A percentile compares a stretch with the other conserved stretches of the same genome.
Evolutionary conservation across 2,113 vertebrate genomes (phyloP).

Genomic region (Hassar affinis): DNA sequence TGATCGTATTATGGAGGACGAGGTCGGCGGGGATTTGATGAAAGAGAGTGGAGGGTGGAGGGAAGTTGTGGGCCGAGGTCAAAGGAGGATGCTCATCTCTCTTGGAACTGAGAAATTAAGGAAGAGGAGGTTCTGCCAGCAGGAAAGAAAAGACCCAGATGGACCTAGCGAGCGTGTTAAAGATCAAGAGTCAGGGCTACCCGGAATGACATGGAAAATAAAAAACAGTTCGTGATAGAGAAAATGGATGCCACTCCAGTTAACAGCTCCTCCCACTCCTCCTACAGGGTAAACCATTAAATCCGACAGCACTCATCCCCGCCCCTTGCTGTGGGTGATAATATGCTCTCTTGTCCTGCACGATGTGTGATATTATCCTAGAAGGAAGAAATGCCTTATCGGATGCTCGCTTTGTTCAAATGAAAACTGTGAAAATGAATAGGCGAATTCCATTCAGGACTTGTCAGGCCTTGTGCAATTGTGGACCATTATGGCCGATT

Average conservation of each 20-base stretch:
- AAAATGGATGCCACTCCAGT: conserved; percentile 30
- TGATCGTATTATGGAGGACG: conserved; percentile 3
- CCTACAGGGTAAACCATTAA: conserved; percentile 31
- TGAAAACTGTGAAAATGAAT: conserved; percentile 33
- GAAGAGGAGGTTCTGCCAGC: neutral
- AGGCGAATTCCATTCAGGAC: conserved; percentile 15
- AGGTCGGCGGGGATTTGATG: neutral
- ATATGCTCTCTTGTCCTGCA: conserved; percentile 23
- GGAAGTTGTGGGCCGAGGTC: neutral
- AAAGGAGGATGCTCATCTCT: conserved; percentile 18
- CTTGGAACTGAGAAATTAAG: neutral
- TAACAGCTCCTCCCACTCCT: conserved; percentile 18
- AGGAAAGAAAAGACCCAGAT: conserved; percentile 10
- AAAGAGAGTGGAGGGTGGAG: neutral
- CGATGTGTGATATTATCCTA: conserved; percentile 11
- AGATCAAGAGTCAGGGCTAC: conserved; percentile 25
- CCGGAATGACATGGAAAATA: conserved; percentile 20
- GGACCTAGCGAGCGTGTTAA: neutral
- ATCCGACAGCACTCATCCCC: conserved; percentile 4
- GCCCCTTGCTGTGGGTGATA: conserved; percentile 22
- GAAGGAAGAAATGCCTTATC: neutral
- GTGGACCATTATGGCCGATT: conserved; percentile 7
- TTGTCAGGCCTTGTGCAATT: neutral
- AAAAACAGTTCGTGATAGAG: conserved; percentile 30
- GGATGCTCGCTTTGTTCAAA: conserved; percentile 25